Evolutionary conservation across 2,888 invertebrate genomes (phyloP).

Genomic region (Chrysolina oricalcia): DNA sequence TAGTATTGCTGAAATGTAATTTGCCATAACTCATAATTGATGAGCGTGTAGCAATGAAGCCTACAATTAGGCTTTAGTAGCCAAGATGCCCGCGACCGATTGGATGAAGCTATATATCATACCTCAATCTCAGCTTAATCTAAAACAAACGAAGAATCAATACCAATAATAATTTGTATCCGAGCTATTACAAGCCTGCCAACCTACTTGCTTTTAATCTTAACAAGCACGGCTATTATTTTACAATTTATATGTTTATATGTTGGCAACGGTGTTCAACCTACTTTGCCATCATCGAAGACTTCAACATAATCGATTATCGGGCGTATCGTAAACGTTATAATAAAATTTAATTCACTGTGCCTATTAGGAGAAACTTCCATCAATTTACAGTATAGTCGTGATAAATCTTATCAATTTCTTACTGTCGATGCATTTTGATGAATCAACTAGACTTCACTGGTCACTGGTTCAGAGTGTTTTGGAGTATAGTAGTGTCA

Average conservation of each 20-base stretch:
- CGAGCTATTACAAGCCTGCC: constrained; percentile 42
- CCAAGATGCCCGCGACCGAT: constrained; percentile 36
- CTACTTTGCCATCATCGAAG: constrained; percentile 37
- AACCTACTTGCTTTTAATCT: constrained; percentile 44
- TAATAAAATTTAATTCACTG: constrained; percentile 23
- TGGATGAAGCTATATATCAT: constrained; percentile 16
- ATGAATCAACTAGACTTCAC: background rate
- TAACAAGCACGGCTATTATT: constrained; percentile 45
- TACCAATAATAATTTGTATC: constrained; percentile 54
- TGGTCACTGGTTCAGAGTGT: too few species aligned
- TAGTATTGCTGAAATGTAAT: constrained; percentile 42
- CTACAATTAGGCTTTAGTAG: constrained; percentile 48
- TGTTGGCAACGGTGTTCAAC: constrained; percentile 34
- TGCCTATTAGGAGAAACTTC: background rate
- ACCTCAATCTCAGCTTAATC: constrained; percentile 22
- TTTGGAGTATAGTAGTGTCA: too few species aligned
- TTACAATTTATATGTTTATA: constrained; percentile 47
- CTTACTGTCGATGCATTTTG: background rate
- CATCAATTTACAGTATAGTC: background rate
- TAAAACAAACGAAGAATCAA: constrained; percentile 54
- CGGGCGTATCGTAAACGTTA: constrained; percentile 27
- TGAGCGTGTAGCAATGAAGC: constrained; percentile 40
- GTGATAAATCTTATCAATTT: constrained; percentile 20
- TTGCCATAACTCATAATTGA: constrained; percentile 56
- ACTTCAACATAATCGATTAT: constrained; percentile 12